Base-by-base conservation (phyloP, 2,113 vertebrate genomes). In the Seriola rivoliana region DNA sequence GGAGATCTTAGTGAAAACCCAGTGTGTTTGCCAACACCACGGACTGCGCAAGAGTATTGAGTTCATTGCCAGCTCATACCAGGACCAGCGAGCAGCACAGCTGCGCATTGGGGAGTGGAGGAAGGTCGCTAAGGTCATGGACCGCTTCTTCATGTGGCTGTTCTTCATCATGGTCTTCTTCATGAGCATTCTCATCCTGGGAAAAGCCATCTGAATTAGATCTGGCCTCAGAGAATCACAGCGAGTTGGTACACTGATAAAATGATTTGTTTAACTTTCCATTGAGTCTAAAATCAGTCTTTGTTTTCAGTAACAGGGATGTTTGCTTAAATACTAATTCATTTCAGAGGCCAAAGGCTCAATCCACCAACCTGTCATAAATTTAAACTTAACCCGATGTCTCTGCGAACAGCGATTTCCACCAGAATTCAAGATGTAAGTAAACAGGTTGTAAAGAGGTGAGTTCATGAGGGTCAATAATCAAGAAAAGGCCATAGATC, bases 151-250 rank as follows among this genome's bases (percentile, higher is more conserved):
- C 92, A 96, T 98, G 96, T 97, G 96, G 94, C 82, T 97, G 78
- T 99, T 99, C 94, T 97, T 98, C 91, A 91, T 96, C 92, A 96
- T 98, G 97, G 95, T 97, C 57, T 95, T 97, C 85, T 76, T 97
- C 85, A 98, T 98, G 97, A 98, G 97, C 55, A 66, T 96, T 80
- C 94, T 98, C 34, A 95, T 98, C 29, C 92, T 98, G 82, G 95
- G 95, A 11, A 95, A 96, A 60, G 96, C 96, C n/a, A 81, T 96
- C 75, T 98, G 93, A 97, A 1, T 4, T 16, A 36, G 46, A 19
- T 57, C 40, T 0, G 0, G 11, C 7, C 14, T 16, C n/a, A 0
- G 19, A 58, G 42, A 13, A 23, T 34, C 54, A 36, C 11, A 3
- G 8, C 0, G 2, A 38, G 29, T 8, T 5, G 48, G n/a, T 44